Evolutionary conservation across 2,888 invertebrate genomes (phyloP).

Genomic region (Acronicta aceris): DNA sequence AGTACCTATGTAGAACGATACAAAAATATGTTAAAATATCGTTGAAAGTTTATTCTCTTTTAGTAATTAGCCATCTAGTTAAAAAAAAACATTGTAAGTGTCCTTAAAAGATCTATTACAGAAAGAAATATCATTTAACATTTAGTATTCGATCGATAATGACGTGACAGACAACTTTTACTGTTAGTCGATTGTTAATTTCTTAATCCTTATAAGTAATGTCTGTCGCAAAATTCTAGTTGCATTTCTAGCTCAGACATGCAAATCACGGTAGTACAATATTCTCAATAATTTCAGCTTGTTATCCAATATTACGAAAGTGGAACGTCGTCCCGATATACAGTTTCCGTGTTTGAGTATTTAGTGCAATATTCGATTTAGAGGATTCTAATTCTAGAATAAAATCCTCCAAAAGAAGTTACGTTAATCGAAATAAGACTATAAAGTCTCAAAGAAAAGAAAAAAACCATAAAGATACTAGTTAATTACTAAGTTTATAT

Average conservation of each 20-base stretch:
- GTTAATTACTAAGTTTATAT: too few species aligned
- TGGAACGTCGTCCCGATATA: slow-evolving; percentile 12
- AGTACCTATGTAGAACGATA: too few species aligned
- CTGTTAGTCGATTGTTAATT: slow-evolving; percentile 9
- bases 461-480: too few species aligned
- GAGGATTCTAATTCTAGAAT: background rate
- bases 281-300: slow-evolving; percentile 22
- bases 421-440: background rate
- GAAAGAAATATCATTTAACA: too few species aligned
- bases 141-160: background rate
- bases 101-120: too few species aligned
- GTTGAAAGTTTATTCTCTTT: too few species aligned
- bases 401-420: background rate
- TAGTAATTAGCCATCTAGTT: too few species aligned
- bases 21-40: too few species aligned
- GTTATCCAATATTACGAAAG: slow-evolving; percentile 34
- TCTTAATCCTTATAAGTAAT: slow-evolving; percentile 6
- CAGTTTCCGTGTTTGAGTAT: slow-evolving; percentile 9
- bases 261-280: slow-evolving; percentile 33
- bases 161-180: background rate
- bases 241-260: slow-evolving; percentile 16
- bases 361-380: slow-evolving; percentile 2
- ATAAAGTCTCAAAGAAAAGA: too few species aligned
- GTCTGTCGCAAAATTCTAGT: slow-evolving; percentile 2
- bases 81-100: too few species aligned